Evolutionary conservation across 2,797 vertebrate genomes (phyloP).

Genomic region (Pogoniulus pusillus): DNA sequence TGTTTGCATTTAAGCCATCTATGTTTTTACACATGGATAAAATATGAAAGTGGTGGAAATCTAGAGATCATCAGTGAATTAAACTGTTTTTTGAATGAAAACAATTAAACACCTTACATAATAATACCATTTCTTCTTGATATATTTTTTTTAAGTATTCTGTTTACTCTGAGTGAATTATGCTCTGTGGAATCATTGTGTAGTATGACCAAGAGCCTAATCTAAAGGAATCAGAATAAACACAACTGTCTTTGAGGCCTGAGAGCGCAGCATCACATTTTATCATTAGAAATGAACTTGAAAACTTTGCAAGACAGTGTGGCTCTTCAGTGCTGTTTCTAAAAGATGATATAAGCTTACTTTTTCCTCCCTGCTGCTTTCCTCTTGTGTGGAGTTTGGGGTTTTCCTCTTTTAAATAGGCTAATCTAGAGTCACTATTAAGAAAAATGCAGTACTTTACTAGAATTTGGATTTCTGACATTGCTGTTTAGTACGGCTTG

Average conservation of each 20-base stretch:
- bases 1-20: not conserved
- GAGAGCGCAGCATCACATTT: not conserved
- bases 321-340: not conserved
- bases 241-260: not conserved
- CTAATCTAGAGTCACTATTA: not conserved
- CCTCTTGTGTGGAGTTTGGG: rapidly evolving
- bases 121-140: not conserved
- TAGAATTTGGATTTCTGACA: not conserved
- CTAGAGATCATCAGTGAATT: not conserved
- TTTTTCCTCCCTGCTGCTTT: not conserved
- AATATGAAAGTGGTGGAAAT: not conserved
- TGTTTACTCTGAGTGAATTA: not conserved
- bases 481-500: not conserved
- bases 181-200: not conserved
- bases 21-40: not conserved
- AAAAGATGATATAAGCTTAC: not conserved
- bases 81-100: not conserved
- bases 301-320: not conserved
- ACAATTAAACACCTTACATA: not conserved
- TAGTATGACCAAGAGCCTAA: not conserved
- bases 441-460: not conserved
- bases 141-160: not conserved
- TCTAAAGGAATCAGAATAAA: not conserved
- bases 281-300: not conserved
- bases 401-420: not conserved